phyloP scores from a whole-genome alignment of 2,888 invertebrate genomes.

The Pinctada fucata region DNA sequence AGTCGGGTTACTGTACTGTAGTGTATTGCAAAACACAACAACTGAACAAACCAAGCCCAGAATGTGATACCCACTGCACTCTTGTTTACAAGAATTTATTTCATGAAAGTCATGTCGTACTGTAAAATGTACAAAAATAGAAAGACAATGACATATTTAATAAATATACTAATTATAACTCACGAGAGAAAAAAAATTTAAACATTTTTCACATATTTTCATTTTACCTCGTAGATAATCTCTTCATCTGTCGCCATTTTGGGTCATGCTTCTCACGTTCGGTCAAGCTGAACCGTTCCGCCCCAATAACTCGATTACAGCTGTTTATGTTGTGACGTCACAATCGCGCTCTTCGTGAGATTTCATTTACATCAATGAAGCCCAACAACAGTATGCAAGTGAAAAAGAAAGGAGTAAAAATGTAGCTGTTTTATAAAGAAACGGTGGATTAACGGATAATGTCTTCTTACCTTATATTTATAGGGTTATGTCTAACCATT shows the following conservation, averaged over 20 bases:
- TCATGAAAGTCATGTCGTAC: no score
- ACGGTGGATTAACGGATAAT: conserved; percentile 18
- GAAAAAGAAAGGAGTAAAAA: neutral
- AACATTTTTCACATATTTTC: no score
- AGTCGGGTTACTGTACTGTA: no score
- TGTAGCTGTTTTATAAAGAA: conserved; percentile 8
- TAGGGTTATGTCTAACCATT: conserved; percentile 24
- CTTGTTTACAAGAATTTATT: no score
- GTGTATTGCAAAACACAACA: no score
- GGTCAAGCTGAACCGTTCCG: neutral
- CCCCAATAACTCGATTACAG: neutral
- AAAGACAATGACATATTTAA: no score
- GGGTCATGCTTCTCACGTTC: conserved; percentile 35
- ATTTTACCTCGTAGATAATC: conserved; percentile 58
- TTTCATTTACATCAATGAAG: neutral
- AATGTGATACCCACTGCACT: no score
- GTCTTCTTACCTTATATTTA: conserved; percentile 11
- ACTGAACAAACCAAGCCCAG: no score
- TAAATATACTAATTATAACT: no score
- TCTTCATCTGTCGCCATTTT: conserved; percentile 59
- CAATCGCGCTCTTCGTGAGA: conserved; percentile 20
- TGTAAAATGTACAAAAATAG: no score
- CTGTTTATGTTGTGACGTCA: conserved; percentile 29
- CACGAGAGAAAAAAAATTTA: no score
- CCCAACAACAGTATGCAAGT: neutral